Evolutionary conservation across 37 sponge, comb jelly and placozoan species (phyloP).

Genomic region (Cladorhizidae sp.): DNA sequence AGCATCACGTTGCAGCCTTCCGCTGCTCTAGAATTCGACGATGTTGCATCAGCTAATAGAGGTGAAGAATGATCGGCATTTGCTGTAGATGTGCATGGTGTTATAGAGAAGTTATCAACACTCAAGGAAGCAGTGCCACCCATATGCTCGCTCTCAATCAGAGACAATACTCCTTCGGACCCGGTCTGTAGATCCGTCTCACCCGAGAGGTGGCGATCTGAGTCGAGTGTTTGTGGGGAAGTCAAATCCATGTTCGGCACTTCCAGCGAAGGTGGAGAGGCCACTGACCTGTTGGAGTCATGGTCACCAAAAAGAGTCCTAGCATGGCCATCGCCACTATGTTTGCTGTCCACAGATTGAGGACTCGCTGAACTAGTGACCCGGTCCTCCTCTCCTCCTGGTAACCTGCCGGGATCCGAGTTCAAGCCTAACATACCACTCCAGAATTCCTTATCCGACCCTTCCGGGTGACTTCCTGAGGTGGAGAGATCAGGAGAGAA

Average conservation of each 20-base stretch:
- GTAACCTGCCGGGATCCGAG: too few relatives aligned
- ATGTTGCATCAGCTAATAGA: background rate
- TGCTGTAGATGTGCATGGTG: too few relatives aligned
- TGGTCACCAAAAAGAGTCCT: too few relatives aligned
- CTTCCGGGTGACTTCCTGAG: background rate
- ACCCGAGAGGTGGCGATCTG: background rate
- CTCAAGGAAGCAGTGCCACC: background rate
- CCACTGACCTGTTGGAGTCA: background rate
- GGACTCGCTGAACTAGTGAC: too few relatives aligned
- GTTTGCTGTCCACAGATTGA: too few relatives aligned
- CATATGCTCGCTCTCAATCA: background rate
- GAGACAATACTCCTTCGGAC: background rate
- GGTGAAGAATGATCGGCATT: too few relatives aligned
- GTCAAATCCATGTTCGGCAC: background rate
- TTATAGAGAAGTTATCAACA: background rate
- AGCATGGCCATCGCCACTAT: too few relatives aligned
- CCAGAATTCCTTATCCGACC: background rate
- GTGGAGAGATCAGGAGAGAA: background rate
- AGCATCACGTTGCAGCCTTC: slow-evolving; percentile 19
- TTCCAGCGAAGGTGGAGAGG: background rate
- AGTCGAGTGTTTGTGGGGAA: slow-evolving; percentile 16
- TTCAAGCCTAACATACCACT: background rate
- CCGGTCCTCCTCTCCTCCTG: too few relatives aligned
- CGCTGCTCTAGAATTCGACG: background rate
- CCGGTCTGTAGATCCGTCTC: background rate